A percentile compares a stretch with the other conserved stretches of the same genome.
Evolutionary conservation across 2,113 vertebrate genomes (phyloP).

Genomic region (Amphiprion percula): DNA sequence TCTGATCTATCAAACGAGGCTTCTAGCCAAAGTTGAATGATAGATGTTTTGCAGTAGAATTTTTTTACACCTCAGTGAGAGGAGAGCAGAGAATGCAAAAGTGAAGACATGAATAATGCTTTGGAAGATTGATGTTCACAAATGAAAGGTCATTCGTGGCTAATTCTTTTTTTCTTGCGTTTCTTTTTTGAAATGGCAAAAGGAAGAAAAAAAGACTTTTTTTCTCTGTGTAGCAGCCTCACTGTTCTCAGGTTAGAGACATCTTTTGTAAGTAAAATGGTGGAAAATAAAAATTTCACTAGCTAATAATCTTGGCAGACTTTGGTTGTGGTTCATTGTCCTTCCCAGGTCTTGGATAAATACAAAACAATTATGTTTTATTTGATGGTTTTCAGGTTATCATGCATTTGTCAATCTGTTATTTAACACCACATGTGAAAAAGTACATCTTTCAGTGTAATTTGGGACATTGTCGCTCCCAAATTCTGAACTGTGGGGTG

Average conservation of each 20-base stretch:
- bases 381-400: background rate
- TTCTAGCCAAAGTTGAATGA: constrained; percentile 56
- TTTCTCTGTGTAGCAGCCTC: constrained; percentile 73
- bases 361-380: too few species aligned
- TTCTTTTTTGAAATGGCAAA: constrained; percentile 67
- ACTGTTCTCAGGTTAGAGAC: constrained; percentile 80
- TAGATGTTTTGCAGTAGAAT: constrained; percentile 60
- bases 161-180: constrained; percentile 41
- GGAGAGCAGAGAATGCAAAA: constrained; percentile 38
- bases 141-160: constrained; percentile 68
- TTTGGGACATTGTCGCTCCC: too few species aligned
- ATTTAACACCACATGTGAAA: too few species aligned
- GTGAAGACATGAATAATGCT: constrained; percentile 61
- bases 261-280: constrained; percentile 75
- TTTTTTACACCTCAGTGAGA: constrained; percentile 35
- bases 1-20: constrained; percentile 66
- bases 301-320: constrained; percentile 41
- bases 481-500: too few species aligned
- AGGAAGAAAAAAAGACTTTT: constrained; percentile 23
- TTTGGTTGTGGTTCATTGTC: constrained; percentile 48
- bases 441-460: too few species aligned
- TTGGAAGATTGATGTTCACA: constrained; percentile 53
- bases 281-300: constrained; percentile 74
- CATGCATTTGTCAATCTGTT: too few species aligned
- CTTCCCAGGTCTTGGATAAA: background rate